Evolutionary conservation across 1,140 invertebrate genomes (phyloP), one percentile per base, ranked within the genome.

Genomic region (Apocrypta bakeri): DNA sequence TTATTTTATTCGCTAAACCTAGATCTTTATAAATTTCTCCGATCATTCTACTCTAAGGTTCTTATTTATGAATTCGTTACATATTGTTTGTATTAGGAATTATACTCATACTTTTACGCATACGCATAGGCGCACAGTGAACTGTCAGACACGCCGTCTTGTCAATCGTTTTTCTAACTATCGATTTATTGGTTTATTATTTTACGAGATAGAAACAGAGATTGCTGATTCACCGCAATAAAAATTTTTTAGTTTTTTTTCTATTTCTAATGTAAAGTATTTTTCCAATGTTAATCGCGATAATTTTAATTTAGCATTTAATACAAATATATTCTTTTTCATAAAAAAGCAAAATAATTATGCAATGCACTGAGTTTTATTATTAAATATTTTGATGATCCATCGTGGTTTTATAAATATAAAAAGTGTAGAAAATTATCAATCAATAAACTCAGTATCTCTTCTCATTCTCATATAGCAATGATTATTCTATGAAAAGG

Each of bases 51-150:
- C 56, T 69, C 27, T 76, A 76, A 12, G 25, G 24, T 82, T 76
- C 33, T 68, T 75, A 64, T 42, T 0, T 66, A 75, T 17, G n/a
- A n/a, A n/a, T 64, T 81, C 31, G 71, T 31, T 11, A 56, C 9
- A 68, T 71, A 37, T 17, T n/a, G n/a, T 73, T 42, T 31, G 56
- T 81, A 75, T 66, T 81, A 66, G 79, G 71, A 80, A 64, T 80
- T 6, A n/a, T n/a, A 56, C 37, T 21, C 79, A 66, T 31, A 25
- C 78, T 33, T 29, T 37, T 25, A 9, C 37, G 69, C 31, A 24
- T 42, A 24, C 27, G 56, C 75, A 25, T 14, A 24, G 0, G 77
- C 66, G 64, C 37, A 37, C 24, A 42, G 37, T 25, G 25, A 42
- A 73, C 24, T 73, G 4, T 37, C 56, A 11, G 69, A n/a, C 33